Evolutionary conservation across 2,888 invertebrate species (phyloP), one percentile per base, ranked within the genome.

Genomic region (Drosophila fungiperda): DNA sequence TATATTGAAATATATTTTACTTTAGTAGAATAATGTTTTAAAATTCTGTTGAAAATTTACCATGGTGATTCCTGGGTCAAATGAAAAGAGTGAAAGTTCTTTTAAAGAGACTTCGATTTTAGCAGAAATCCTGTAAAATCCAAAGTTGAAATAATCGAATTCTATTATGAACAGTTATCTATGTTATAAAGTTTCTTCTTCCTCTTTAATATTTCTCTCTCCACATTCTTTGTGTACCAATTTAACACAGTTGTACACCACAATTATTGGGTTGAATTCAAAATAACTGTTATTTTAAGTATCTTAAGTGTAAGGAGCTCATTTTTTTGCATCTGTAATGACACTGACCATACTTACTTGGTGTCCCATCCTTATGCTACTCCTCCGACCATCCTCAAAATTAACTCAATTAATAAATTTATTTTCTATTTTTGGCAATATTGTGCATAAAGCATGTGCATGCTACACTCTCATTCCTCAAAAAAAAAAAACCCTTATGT

Each of bases 371-470:
- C 20, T 15, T 32, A 20, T 15, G 29, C n/a, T n/a, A 29, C 40
- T 29, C 15, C 20, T 15, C 26, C 5, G 20, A 40, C 15, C 15
- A 40, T 57, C 20, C 42, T 32, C 9, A 40, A 32, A 9, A 6
- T 42, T 4, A 29, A 7, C 29, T 57, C 40, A 20, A 9, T 32
- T 32, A 40, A 9, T 49, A 45, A 8, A 23, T 15, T 23, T 15
- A 15, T 8, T 45, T 45, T 15, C 29, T 35, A 29, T 33, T 26
- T 26, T 23, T 33, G 17, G 26, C 12, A 12, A 6, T n/a, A n/a
- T 23, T 38, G 15, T 68, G 42, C 50, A 49, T 57, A 36, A 32
- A 48, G 76, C 76, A 76, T 79, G 76, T 68, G 76, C 80, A 76
- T 79, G 73, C 42, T 35, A 26, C 7, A n/a, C 45, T 42, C 9